Conservation (phyloP, 2,888 invertebrate genomes). For the Siphlonurus alternatus region DNA sequence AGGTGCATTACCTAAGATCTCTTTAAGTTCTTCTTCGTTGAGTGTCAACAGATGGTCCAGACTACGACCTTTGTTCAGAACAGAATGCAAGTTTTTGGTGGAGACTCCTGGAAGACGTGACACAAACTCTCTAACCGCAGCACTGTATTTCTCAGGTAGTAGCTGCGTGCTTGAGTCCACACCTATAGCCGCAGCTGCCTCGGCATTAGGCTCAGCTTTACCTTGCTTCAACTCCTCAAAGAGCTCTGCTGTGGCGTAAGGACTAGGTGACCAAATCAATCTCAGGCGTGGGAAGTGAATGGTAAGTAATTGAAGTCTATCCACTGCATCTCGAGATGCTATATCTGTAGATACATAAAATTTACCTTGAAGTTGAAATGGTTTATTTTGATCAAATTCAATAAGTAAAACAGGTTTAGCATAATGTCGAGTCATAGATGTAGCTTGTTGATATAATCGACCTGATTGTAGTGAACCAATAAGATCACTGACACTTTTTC, state of each 20-base stretch:
- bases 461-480: conserved; percentile 92
- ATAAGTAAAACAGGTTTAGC: conserved; percentile 78
- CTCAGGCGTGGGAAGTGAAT: conserved; percentile 86
- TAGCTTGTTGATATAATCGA: conserved; percentile 85
- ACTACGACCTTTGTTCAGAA: conserved; percentile 57
- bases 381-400: conserved; percentile 89
- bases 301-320: conserved; percentile 81
- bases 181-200: conserved; percentile 53
- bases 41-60: conserved; percentile 33
- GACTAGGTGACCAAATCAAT: conserved; percentile 91
- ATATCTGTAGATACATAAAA: conserved; percentile 63
- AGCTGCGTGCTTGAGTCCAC: conserved; percentile 36
- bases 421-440: conserved; percentile 83
- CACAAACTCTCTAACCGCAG: conserved; percentile 60
- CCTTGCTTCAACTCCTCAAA: conserved; percentile 90
- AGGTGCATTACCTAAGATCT: conserved; percentile 51
- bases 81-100: conserved; percentile 60
- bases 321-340: conserved; percentile 59
- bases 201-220: conserved; percentile 60
- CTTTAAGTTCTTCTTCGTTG: conserved; percentile 35
- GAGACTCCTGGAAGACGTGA: conserved; percentile 76
- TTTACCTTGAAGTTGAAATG: conserved; percentile 54
- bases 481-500: conserved; percentile 90
- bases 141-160: conserved; percentile 45
- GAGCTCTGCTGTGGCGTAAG: conserved; percentile 87